A percentile compares a stretch with the other conserved stretches of the same genome.
These are phyloP conservation scores for Homarus americanus DNA, from an alignment of 1,140 invertebrate genomes.

Conservation along the genomic window DNA sequence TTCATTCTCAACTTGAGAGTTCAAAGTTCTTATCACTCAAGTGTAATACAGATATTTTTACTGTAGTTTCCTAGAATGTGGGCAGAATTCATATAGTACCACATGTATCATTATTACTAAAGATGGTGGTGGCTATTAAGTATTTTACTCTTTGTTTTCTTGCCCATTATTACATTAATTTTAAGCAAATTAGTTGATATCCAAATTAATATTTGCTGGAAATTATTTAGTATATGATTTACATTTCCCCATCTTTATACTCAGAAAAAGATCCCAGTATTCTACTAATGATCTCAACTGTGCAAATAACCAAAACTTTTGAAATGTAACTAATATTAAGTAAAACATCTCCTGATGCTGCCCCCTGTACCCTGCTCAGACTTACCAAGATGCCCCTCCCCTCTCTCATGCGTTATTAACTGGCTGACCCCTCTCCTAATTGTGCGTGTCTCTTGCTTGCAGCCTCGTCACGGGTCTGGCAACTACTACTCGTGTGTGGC, in stretches of 20 bases:
- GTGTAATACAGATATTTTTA: no score
- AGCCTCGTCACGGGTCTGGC: slow-evolving; percentile 74
- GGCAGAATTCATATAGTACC: background rate
- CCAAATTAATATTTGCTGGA: background rate
- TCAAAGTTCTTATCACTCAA: no score
- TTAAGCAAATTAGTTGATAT: background rate
- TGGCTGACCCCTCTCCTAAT: background rate
- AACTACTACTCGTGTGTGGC: slow-evolving; percentile 75
- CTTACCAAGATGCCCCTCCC: slow-evolving; percentile 11
- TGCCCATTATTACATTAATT: background rate
- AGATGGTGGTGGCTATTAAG: slow-evolving; percentile 1
- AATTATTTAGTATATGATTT: slow-evolving; percentile 7
- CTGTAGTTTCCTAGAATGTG: background rate
- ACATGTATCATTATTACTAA: background rate
- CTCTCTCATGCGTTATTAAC: background rate
- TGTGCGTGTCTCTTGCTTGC: slow-evolving; percentile 49
- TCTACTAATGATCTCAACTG: background rate
- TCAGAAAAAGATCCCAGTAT: background rate
- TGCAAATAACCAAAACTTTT: background rate
- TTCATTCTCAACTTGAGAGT: background rate
- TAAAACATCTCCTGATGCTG: slow-evolving; percentile 31
- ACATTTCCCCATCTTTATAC: background rate
- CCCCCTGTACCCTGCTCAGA: slow-evolving; percentile 23
- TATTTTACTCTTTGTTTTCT: background rate
- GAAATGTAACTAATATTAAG: background rate